Evolutionary conservation across 2,113 vertebrate species (phyloP).

Genomic region (Alethe castanea): DNA sequence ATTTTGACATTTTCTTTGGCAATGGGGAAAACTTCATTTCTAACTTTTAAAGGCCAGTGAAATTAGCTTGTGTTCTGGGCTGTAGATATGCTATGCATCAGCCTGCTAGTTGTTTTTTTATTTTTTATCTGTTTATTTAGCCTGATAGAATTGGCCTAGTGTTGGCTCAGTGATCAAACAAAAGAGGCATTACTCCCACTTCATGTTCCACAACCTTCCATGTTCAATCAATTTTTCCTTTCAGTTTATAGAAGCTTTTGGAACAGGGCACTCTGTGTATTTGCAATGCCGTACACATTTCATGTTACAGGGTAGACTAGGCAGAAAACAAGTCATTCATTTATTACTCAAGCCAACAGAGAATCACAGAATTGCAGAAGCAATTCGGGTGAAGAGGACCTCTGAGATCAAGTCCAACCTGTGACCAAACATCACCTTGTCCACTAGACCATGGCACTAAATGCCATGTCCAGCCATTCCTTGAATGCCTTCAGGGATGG

Average conservation of each 20-base stretch:
- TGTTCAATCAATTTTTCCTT: neutral
- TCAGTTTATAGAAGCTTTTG: neutral
- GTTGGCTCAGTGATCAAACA: neutral
- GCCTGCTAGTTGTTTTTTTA: neutral
- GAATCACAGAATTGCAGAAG: neutral
- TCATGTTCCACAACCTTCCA: neutral
- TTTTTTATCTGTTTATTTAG: neutral
- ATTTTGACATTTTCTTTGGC: neutral
- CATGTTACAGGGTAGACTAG: neutral
- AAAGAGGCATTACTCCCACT: neutral
- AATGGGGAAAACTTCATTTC: neutral
- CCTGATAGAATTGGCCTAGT: neutral
- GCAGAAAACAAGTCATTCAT: neutral
- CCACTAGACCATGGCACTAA: too few relatives aligned
- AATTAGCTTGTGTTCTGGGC: neutral
- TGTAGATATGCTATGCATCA: neutral
- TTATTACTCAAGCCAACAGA: neutral
- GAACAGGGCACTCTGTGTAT: neutral
- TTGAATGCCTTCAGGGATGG: neutral
- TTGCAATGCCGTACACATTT: neutral
- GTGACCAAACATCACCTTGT: neutral
- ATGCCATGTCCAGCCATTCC: accelerated
- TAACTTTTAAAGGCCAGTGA: neutral
- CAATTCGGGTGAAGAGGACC: neutral
- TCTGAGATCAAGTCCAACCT: neutral